Evolutionary conservation across 2,113 vertebrate species (phyloP), one percentile per base, ranked within the genome.

Genomic region (Mobula hypostoma): DNA sequence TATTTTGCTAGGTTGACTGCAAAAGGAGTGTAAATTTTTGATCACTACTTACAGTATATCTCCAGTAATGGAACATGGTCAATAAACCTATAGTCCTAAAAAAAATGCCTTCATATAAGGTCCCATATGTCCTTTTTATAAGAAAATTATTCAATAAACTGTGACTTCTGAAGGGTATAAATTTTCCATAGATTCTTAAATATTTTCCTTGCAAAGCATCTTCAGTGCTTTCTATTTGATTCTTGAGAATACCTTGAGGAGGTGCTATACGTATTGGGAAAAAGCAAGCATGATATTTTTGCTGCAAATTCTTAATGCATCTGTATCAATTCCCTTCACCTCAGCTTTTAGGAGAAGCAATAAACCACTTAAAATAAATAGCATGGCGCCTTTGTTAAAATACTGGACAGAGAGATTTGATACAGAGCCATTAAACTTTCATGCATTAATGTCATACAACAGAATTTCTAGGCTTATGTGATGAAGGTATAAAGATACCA

Each of bases 371-470:
- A 68, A 90, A 90, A 90, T 90, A 90, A 90, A 90, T 66, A 68
- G 29, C 14, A 32, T 32, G 85, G 61, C 14, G 85, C 61, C 61
- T 66, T 85, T 29, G 56, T 85, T 58, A 85, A 61, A 85, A 85
- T 19, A 17, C n/a, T 90, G 85, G 61, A 68, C 61, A 66, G 85
- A 66, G 82, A 85, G 58, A 90, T 19, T 90, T 90, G 85, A 90
- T 90, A 90, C 85, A 32, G 61, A 90, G 63, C 14, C 85, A 90
- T 90, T 90, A 90, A 90, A 90, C 61, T 90, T 90, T 90, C 61
- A 90, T 90, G 85, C 14, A 17, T 66, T 90, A 36, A 90, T 90
- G 85, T 90, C 85, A 90, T 90, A 90, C 61, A 90, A 63, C 1
- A 29, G 83, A 85, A 87, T 87, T 82, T 87, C 56, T 56, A 87